Conservation (phyloP, 2,797 vertebrate species). For the Pteropus rufus region DNA sequence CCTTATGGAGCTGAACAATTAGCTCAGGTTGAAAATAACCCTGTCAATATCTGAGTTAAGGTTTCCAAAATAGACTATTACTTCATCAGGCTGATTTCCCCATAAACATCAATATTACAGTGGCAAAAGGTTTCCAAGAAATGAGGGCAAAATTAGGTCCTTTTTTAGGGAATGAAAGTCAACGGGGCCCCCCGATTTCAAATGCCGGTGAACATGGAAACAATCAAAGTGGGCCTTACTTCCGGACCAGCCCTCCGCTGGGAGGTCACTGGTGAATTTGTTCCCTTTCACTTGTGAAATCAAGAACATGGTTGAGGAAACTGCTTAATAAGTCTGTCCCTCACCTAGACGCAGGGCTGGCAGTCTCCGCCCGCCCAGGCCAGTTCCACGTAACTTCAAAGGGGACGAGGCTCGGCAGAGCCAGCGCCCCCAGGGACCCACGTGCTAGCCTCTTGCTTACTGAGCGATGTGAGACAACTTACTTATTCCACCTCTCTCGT, state of each 20-base stretch:
- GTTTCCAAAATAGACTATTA: slow-evolving; percentile 58
- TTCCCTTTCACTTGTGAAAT: background rate
- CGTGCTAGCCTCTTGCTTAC: fast-evolving
- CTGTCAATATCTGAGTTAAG: slow-evolving; percentile 49
- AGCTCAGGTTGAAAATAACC: slow-evolving; percentile 33
- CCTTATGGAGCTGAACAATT: slow-evolving; percentile 4
- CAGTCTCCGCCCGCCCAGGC: background rate
- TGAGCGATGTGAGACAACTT: background rate
- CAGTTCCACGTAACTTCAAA: background rate
- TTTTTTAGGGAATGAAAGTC: background rate
- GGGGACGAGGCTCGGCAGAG: background rate
- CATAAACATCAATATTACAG: slow-evolving; percentile 12
- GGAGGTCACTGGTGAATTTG: background rate
- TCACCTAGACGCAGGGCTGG: background rate
- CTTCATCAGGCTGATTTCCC: slow-evolving; percentile 56
- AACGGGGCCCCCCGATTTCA: background rate
- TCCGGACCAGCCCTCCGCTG: background rate
- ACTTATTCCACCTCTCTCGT: background rate
- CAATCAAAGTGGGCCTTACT: background rate
- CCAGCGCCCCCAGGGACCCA: background rate
- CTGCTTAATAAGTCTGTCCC: background rate
- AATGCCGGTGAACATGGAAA: background rate
- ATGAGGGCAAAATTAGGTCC: background rate
- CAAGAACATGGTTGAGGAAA: background rate
- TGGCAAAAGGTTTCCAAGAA: slow-evolving; percentile 37